Conservation (phyloP, 2,888 invertebrate genomes). For the Stenchaetothrips biformis region DNA sequence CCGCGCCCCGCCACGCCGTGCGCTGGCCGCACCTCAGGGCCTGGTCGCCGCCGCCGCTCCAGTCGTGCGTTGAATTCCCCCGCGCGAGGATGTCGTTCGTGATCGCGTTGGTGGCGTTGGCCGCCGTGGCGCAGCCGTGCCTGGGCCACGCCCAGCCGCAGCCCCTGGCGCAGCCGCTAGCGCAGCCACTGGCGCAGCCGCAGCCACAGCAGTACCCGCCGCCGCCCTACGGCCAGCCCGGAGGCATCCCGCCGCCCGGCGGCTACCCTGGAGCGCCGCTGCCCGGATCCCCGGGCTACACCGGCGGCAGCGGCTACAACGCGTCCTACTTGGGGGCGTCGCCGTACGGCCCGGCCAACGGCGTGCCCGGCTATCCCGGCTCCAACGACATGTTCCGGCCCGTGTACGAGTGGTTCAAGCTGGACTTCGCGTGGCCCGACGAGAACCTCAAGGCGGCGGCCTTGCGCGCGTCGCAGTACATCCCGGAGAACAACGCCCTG, state of each 20-base stretch:
- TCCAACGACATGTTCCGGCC: conserved; percentile 53
- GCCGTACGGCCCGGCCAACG: not conserved
- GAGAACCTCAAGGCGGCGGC: conserved; percentile 53
- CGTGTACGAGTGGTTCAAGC: conserved; percentile 66
- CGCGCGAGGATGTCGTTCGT: conserved; percentile 6
- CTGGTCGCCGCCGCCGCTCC: not conserved
- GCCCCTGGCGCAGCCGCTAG: not conserved
- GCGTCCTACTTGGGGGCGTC: not conserved
- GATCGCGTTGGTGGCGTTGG: not conserved
- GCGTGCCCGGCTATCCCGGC: not conserved
- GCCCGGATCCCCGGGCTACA: not conserved
- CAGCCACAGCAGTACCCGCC: conserved; percentile 16
- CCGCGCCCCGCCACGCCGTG: not conserved
- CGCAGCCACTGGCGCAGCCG: conserved; percentile 9
- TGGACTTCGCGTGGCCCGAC: conserved; percentile 64
- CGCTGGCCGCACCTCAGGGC: not conserved
- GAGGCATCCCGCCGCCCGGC: not conserved
- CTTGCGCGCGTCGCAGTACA: conserved; percentile 55
- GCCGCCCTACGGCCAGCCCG: conserved; percentile 7
- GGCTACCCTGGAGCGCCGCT: not conserved
- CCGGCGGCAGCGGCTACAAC: conserved; percentile 11
- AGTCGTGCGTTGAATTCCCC: conserved; percentile 19
- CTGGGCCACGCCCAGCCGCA: not conserved
- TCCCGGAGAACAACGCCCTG: conserved; percentile 62
- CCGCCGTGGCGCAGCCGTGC: not conserved